Percentiles rank a stretch among this genome's conserved stretches.
Conservation (phyloP, 2,797 vertebrate genomes). For the Dipus sagitta region DNA sequence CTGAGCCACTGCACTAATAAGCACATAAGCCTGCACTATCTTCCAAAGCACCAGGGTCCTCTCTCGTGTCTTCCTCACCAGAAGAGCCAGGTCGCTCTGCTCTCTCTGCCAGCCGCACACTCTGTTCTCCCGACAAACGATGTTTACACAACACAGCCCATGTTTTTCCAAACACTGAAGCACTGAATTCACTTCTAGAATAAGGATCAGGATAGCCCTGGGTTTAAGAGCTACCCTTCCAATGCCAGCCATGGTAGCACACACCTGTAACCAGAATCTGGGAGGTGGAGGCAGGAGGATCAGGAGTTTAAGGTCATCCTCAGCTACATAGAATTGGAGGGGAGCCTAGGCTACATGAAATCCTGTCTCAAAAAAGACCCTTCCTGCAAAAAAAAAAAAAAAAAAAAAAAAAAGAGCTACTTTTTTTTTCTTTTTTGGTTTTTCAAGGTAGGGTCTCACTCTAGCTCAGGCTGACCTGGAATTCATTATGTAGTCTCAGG, state of each 20-base stretch:
- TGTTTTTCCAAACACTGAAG: constrained; percentile 5
- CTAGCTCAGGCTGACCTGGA: too few relatives aligned
- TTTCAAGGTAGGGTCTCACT: too few relatives aligned
- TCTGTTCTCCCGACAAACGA: not conserved
- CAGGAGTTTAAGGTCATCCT: too few relatives aligned
- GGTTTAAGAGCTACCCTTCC: not conserved
- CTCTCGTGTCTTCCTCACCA: not conserved
- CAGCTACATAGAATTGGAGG: too few relatives aligned
- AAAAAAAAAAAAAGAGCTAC: too few relatives aligned
- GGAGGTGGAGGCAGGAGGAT: too few relatives aligned
- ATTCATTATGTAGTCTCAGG: too few relatives aligned
- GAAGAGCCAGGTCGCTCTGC: not conserved
- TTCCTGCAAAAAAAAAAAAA: too few relatives aligned
- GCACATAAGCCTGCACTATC: not conserved
- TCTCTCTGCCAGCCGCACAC: not conserved
- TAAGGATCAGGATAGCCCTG: not conserved
- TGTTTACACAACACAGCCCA: constrained; percentile 12
- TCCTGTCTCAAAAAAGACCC: too few relatives aligned
- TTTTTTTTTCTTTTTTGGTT: too few relatives aligned
- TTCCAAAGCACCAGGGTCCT: not conserved
- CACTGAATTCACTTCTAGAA: constrained; percentile 24
- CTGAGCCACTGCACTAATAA: not conserved
- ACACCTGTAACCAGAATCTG: too few relatives aligned
- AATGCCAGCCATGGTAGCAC: not conserved
- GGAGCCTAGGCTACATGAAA: too few relatives aligned